Evolutionary conservation across 2,113 vertebrate genomes (phyloP).

Genomic region (Serinus canaria): DNA sequence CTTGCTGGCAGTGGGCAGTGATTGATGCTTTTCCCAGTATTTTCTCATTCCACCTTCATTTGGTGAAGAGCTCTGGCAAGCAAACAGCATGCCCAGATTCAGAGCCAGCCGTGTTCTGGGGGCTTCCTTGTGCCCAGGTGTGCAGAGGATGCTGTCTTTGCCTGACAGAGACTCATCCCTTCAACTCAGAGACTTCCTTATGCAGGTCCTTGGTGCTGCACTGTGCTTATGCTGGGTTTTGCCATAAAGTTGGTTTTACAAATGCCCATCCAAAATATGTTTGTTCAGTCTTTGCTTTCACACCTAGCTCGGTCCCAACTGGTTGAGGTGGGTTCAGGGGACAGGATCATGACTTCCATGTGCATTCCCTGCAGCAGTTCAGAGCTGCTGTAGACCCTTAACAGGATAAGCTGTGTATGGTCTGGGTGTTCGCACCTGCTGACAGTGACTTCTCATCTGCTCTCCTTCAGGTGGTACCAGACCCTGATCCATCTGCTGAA

Average conservation of each 20-base stretch:
- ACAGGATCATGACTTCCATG: neutral
- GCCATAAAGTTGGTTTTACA: neutral
- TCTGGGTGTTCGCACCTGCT: neutral
- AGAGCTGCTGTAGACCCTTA: neutral
- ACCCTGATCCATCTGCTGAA: slow-evolving; percentile 95
- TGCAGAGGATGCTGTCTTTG: neutral
- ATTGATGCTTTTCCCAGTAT: neutral
- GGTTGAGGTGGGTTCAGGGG: neutral
- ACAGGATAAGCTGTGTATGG: neutral
- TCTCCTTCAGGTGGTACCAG: slow-evolving; percentile 82
- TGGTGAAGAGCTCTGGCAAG: fast-evolving
- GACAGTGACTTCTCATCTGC: neutral
- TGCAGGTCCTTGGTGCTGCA: neutral
- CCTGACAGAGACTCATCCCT: neutral
- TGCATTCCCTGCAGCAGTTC: neutral
- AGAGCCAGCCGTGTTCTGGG: neutral
- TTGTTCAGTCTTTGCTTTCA: neutral
- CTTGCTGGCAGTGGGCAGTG: neutral
- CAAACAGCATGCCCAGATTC: neutral
- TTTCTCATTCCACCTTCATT: fast-evolving
- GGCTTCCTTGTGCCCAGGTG: neutral
- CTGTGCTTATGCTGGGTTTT: neutral
- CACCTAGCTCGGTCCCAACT: fast-evolving
- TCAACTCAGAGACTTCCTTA: neutral
- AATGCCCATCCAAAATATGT: neutral